Evolutionary conservation across 2,888 invertebrate genomes (phyloP).

Genomic region (Eilema depressum): DNA sequence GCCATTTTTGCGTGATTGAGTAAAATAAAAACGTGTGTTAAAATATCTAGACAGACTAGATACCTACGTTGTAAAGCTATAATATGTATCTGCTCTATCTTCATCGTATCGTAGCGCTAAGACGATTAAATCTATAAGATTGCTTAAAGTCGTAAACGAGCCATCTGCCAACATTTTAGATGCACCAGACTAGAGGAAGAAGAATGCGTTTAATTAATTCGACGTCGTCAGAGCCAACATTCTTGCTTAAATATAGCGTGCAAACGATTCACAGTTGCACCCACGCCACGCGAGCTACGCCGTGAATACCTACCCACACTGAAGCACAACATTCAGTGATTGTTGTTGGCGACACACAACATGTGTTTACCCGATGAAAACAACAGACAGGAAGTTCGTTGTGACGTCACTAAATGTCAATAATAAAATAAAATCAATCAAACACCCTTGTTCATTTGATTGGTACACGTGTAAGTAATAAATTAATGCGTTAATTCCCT

Average conservation of each 20-base stretch:
- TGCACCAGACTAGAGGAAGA: constrained; percentile 67
- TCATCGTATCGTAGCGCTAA: background rate
- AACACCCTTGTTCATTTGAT: background rate
- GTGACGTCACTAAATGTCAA: constrained; percentile 26
- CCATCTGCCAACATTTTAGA: constrained; percentile 41
- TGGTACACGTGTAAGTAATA: too few relatives aligned
- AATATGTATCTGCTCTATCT: background rate
- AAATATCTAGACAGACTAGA: too few relatives aligned
- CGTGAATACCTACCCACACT: constrained; percentile 43
- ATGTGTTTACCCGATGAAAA: constrained; percentile 25
- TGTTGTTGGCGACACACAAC: constrained; percentile 30
- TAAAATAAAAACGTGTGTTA: background rate
- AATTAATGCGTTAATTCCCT: too few relatives aligned
- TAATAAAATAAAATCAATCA: background rate
- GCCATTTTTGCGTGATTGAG: background rate
- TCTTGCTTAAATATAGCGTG: constrained; percentile 76
- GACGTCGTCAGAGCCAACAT: constrained; percentile 74
- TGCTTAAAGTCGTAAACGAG: constrained; percentile 38
- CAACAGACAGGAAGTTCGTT: constrained; percentile 31
- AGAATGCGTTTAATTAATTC: constrained; percentile 73
- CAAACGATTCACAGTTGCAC: constrained; percentile 72
- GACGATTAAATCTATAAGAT: background rate
- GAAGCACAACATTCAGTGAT: constrained; percentile 13
- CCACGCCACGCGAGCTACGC: constrained; percentile 57
- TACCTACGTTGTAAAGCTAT: too few relatives aligned